Conservation (phyloP, 2,888 invertebrate species). For the Smittia aterrima region DNA sequence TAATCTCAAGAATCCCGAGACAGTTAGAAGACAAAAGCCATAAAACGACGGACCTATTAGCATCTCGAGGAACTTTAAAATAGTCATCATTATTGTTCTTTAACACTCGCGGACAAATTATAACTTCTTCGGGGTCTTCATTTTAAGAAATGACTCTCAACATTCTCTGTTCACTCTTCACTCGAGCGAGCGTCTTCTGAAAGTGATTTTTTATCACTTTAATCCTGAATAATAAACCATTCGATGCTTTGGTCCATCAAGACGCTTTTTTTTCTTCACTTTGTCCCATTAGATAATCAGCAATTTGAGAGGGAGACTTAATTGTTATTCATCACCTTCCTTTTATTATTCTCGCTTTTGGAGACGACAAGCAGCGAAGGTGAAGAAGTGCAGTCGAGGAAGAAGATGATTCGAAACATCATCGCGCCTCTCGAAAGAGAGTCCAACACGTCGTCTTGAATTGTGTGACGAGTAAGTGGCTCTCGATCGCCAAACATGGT, state of each 20-base stretch:
- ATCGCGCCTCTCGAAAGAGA: not conserved
- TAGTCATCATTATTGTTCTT: conserved; percentile 15
- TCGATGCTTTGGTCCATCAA: not conserved
- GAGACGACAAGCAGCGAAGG: not conserved
- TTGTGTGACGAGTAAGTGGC: not conserved
- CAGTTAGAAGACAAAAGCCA: not conserved
- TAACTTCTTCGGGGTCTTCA: not conserved
- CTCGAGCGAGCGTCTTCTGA: not conserved
- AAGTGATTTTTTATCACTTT: conserved; percentile 31
- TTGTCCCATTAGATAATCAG: conserved; percentile 15
- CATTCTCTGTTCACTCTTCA: not conserved
- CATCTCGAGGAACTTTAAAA: not conserved
- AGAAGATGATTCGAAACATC: not conserved
- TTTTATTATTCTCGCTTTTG: not conserved
- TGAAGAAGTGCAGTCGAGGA: not conserved
- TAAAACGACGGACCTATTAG: not conserved
- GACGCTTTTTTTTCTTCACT: not conserved
- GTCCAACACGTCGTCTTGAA: not conserved
- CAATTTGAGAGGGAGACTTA: not conserved
- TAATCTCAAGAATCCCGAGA: too few relatives aligned
- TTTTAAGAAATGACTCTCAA: conserved; percentile 1
- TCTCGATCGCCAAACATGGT: conserved; percentile 6
- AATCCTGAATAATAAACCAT: conserved; percentile 28
- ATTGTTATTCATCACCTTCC: conserved; percentile 22
- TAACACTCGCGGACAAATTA: conserved; percentile 21